Evolutionary conservation across 2,888 invertebrate species (phyloP).

Genomic region (Helleia helle): DNA sequence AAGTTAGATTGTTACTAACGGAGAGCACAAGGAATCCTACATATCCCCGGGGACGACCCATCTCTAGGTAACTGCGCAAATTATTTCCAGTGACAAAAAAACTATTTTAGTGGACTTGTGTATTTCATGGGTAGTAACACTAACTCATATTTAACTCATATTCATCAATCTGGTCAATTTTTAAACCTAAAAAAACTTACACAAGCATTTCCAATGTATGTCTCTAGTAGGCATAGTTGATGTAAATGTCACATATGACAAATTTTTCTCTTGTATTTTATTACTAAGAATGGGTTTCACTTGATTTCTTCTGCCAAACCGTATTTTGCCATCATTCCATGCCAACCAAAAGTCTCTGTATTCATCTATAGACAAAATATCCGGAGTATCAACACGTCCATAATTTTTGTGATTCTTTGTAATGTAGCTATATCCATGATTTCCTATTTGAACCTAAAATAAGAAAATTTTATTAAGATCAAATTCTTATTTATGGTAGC

Average conservation of each 20-base stretch:
- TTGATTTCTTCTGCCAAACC: conserved; percentile 48
- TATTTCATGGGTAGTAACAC: too few species aligned
- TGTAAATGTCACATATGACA: conserved; percentile 28
- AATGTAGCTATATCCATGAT: conserved; percentile 10
- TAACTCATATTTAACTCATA: too few species aligned
- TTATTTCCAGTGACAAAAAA: too few species aligned
- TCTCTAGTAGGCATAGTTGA: conserved; percentile 12
- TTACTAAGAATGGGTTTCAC: conserved; percentile 29
- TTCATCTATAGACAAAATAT: conserved; percentile 50
- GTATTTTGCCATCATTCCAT: conserved; percentile 57
- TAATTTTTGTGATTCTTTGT: conserved; percentile 5
- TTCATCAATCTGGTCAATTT: too few species aligned
- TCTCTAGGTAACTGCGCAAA: too few species aligned
- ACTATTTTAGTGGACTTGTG: too few species aligned
- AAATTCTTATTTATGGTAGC: too few species aligned
- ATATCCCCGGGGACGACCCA: too few species aligned
- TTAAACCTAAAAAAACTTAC: conserved; percentile 35
- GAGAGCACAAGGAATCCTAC: too few species aligned
- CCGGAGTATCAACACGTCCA: conserved; percentile 15
- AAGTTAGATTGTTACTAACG: too few species aligned
- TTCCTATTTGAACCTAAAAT: conserved; percentile 14
- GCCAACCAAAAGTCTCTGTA: conserved; percentile 61
- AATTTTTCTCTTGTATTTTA: conserved; percentile 21
- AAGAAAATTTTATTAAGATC: too few species aligned
- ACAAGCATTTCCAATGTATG: conserved; percentile 33